Conservation (phyloP, 2,113 vertebrate genomes). For the Chaetodon auriga region DNA sequence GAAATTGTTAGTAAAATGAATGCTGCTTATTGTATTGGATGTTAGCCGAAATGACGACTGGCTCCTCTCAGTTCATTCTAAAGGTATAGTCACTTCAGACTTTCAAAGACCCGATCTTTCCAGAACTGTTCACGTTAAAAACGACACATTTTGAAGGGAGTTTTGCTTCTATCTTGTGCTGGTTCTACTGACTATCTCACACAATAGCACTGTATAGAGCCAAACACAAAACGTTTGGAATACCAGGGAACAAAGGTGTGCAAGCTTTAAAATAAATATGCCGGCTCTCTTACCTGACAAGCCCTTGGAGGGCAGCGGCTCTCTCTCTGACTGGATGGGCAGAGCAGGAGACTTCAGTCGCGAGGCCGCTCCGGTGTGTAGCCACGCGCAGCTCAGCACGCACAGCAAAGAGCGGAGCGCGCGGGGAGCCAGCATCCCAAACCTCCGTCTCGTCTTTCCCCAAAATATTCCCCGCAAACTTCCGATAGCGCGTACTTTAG, state of each 20-base stretch:
- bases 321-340: constrained; percentile 90
- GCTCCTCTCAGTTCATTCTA: not conserved
- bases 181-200: not conserved
- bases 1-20: too few relatives aligned
- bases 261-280: too few relatives aligned
- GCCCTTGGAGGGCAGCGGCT: constrained; percentile 87
- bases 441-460: not conserved
- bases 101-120: not conserved
- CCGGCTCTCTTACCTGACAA: constrained; percentile 83
- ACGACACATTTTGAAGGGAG: not conserved
- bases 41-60: not conserved
- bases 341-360: constrained; percentile 84
- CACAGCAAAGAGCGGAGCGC: constrained; percentile 74
- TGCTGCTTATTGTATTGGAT: not conserved
- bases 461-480: not conserved
- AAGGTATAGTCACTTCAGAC: rapidly evolving
- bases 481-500: not conserved
- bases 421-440: constrained; percentile 76
- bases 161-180: not conserved
- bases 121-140: not conserved
- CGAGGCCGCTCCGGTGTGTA: constrained; percentile 68
- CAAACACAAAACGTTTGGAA: not conserved
- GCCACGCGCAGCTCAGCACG: constrained; percentile 77
- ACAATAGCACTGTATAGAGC: rapidly evolving
- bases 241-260: too few relatives aligned